phyloP scores from a whole-genome alignment of 2,888 invertebrate species.

The Drosophila yooni region DNA sequence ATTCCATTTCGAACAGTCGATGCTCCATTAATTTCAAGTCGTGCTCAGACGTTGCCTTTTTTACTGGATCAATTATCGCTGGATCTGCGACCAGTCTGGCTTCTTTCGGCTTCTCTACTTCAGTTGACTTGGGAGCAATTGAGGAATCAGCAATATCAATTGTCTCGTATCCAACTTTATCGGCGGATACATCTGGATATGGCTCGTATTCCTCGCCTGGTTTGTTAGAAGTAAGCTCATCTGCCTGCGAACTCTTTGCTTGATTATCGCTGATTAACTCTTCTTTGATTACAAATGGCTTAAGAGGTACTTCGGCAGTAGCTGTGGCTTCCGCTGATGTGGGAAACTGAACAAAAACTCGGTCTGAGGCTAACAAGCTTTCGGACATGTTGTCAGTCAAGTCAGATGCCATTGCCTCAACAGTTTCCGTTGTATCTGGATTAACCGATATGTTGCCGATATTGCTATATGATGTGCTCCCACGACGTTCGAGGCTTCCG shows the following conservation, averaged over 20 bases:
- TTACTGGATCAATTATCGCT: neutral
- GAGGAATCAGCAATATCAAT: neutral
- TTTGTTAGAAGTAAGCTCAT: neutral
- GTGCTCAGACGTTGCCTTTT: neutral
- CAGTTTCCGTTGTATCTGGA: too few relatives aligned
- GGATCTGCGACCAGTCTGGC: neutral
- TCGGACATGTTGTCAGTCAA: neutral
- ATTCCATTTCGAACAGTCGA: slow-evolving; percentile 20
- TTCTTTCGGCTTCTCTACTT: neutral
- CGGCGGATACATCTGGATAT: neutral
- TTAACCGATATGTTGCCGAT: neutral
- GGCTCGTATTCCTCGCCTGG: neutral
- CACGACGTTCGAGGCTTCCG: neutral
- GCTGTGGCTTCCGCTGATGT: too few relatives aligned
- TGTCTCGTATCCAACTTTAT: neutral
- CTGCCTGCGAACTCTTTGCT: too few relatives aligned
- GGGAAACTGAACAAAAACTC: neutral
- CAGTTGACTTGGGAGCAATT: neutral
- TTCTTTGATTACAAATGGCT: neutral
- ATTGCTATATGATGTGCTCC: neutral
- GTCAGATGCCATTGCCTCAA: neutral
- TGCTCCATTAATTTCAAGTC: slow-evolving; percentile 12
- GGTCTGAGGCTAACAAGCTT: neutral
- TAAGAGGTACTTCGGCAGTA: too few relatives aligned
- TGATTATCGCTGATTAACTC: neutral